These are phyloP conservation scores for Manis javanica DNA, from an alignment of 2,797 vertebrate species.

Conservation along the genomic window DNA sequence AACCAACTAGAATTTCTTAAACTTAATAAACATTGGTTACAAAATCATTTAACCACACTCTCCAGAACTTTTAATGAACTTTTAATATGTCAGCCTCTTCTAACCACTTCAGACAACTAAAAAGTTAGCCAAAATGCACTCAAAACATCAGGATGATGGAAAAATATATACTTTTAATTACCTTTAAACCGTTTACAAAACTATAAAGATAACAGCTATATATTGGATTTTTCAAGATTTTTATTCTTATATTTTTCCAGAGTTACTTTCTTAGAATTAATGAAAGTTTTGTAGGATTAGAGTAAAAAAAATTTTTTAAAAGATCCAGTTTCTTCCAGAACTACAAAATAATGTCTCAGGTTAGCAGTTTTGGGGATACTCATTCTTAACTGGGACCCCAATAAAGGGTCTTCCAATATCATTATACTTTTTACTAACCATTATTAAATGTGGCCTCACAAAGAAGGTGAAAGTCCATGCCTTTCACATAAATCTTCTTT, in stretches of 20 bases:
- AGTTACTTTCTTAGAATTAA: background rate
- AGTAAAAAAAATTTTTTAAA: background rate
- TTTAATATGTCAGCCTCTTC: conserved; percentile 41
- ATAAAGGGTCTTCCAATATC: background rate
- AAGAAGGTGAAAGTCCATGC: background rate
- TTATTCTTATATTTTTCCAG: background rate
- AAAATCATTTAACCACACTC: conserved; percentile 49
- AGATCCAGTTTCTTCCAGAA: background rate
- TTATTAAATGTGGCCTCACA: background rate
- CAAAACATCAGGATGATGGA: background rate
- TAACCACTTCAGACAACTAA: conserved; percentile 2
- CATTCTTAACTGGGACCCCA: background rate
- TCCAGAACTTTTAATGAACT: conserved; percentile 48
- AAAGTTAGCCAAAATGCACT: conserved; percentile 22
- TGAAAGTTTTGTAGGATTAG: background rate
- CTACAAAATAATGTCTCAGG: background rate
- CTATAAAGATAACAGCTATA: background rate
- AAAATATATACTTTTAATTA: background rate
- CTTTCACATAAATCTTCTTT: background rate
- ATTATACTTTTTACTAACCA: background rate
- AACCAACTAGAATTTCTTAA: conserved; percentile 50
- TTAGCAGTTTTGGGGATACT: background rate
- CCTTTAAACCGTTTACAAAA: background rate
- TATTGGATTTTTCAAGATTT: background rate
- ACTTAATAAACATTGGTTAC: conserved; percentile 27